Evolutionary conservation across 2,797 vertebrate species (phyloP), one percentile per base, ranked within the genome.

Genomic region (Dendrocincla tyrannina): DNA sequence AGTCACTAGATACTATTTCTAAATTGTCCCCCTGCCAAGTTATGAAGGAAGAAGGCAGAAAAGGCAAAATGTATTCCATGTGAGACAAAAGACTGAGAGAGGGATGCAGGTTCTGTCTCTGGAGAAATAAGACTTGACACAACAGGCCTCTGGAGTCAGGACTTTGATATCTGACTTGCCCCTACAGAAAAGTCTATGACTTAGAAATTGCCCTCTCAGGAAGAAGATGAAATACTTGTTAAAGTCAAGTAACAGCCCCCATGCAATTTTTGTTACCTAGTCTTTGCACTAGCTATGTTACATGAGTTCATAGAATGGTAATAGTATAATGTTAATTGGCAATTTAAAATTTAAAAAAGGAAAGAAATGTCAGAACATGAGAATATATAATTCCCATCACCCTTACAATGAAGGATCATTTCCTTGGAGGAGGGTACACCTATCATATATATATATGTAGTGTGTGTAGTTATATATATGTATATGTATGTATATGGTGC

Each of bases 71-170:
- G 28, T n/a, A 69, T 50, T 76, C 67, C 69, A 15, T 39, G 60
- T 72, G 67, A 94, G 59, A 59, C 77, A 56, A 76, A 91, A 55
- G 60, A 68, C 72, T 85, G 66, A 87, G 52, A 93, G 47, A 85
- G 19, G 66, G 66, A 84, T 89, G 56, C 32, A 42, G 66, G 35
- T 63, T 89, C 58, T 88, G 11, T 63, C 85, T 73, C 66, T 90
- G 53, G 73, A 92, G 92, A 92, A 96, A 95, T 92, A 95, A 95
- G 76, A 50, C 41, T 33, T n/a, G 62, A 89, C 28, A 83, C 66
- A 93, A 89, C 10, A 92, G 85, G 79, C 42, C 72, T 64, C 37
- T 66, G 33, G 82, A 88, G 72, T 58, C 64, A 92, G 50, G 32
- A 84, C 42, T 88, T 81, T 8, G 25, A 80, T 88, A 89, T 62